Percentiles rank a stretch among this genome's conserved stretches.
phyloP scores from a whole-genome alignment of 2,113 vertebrate genomes.

The Pedetes capensis region DNA sequence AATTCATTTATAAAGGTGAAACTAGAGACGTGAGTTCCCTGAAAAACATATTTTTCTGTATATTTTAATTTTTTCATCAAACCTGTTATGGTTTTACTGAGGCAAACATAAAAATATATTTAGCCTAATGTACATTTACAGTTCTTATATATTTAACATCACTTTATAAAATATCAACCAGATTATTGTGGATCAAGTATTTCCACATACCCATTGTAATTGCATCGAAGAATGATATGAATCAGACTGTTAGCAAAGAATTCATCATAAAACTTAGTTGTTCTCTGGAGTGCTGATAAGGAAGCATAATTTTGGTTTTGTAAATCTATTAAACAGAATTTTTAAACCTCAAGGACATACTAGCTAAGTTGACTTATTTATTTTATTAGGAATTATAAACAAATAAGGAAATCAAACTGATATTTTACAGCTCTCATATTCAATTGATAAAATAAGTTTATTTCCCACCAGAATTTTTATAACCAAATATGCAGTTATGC shows the following conservation, averaged over 20 bases:
- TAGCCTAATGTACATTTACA: not conserved
- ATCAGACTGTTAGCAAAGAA: constrained; percentile 5
- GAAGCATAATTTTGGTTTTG: not conserved
- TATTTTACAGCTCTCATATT: constrained; percentile 15
- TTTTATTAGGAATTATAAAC: constrained; percentile 44
- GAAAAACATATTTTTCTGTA: not conserved
- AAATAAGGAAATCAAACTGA: constrained; percentile 15
- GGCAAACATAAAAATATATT: not conserved
- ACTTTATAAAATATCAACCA: constrained; percentile 9
- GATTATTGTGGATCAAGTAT: not conserved
- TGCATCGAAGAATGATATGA: not conserved
- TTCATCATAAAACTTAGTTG: constrained; percentile 42
- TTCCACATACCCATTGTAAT: constrained; percentile 19
- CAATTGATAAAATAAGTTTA: not conserved
- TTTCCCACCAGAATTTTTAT: not conserved
- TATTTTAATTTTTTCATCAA: not conserved
- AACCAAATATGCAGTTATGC: not conserved
- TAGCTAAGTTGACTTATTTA: constrained; percentile 2
- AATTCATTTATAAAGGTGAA: constrained; percentile 3
- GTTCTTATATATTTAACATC: not conserved
- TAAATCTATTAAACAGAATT: not conserved
- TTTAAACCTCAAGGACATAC: not conserved
- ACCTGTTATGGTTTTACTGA: not conserved
- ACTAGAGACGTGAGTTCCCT: not conserved
- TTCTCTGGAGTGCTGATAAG: not conserved